Percentiles rank a stretch among this genome's conserved stretches.
These are phyloP conservation scores for Stratiolaelaps scimitus DNA, from an alignment of 1,140 invertebrate species.

Conservation along the genomic window DNA sequence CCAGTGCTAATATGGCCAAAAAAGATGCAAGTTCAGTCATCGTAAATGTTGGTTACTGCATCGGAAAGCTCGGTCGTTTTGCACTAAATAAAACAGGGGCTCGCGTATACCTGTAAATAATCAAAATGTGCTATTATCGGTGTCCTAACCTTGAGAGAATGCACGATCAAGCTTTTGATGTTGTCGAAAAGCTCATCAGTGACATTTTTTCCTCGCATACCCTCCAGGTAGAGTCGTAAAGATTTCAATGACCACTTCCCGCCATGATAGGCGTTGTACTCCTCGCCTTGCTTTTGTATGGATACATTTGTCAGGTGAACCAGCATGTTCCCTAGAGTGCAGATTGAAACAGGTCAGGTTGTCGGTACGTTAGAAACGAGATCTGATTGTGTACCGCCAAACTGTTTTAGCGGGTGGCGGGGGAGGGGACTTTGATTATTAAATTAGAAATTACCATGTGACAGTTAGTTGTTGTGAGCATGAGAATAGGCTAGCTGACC, in stretches of 20 bases:
- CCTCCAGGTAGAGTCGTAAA: constrained; percentile 73
- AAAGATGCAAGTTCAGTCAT: background rate
- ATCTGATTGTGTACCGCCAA: no score
- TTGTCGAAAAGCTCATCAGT: constrained; percentile 45
- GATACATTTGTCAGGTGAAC: constrained; percentile 75
- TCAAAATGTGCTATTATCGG: no score
- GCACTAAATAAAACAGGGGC: no score
- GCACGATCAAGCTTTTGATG: constrained; percentile 64
- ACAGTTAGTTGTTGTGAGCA: no score
- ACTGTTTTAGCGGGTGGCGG: no score
- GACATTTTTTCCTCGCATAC: constrained; percentile 65
- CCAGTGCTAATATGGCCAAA: background rate
- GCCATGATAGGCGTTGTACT: constrained; percentile 86
- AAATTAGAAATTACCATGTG: no score
- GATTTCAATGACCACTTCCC: constrained; percentile 89
- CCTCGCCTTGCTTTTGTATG: constrained; percentile 74
- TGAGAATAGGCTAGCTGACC: no score
- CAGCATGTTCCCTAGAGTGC: constrained; percentile 58
- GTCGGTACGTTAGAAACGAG: no score
- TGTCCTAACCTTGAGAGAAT: constrained; percentile 62
- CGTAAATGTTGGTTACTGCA: no score
- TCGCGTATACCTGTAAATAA: no score
- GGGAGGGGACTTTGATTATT: no score
- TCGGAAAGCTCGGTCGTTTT: no score
- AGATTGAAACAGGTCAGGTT: constrained; percentile 44